Evolutionary conservation across 2,797 vertebrate species (phyloP).

Genomic region (Acipenser oxyrinchus): DNA sequence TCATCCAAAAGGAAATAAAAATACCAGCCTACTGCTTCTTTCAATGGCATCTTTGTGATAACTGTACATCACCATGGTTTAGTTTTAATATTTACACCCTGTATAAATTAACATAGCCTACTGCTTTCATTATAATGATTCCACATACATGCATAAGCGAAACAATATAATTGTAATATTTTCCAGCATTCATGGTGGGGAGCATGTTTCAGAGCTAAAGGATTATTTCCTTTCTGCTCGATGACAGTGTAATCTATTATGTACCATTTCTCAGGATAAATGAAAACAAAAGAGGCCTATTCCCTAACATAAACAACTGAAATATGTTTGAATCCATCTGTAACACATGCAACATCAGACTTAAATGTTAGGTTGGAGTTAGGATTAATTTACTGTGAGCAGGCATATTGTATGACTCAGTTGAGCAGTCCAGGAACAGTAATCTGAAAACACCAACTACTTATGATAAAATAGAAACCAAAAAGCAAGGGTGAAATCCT

Average conservation of each 20-base stretch:
- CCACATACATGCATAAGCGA: no score
- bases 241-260: constrained; percentile 36
- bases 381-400: background rate
- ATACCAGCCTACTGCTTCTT: no score
- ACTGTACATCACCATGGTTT: constrained; percentile 3
- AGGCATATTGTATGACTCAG: background rate
- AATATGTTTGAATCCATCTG: background rate
- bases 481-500: no score
- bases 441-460: background rate
- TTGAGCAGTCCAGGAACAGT: background rate
- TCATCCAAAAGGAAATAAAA: no score
- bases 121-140: no score
- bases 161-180: background rate
- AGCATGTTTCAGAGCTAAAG: constrained; percentile 23
- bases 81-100: background rate
- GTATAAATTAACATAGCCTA: background rate
- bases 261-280: constrained; percentile 29
- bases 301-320: background rate
- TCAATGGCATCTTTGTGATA: no score
- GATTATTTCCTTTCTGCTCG: constrained; percentile 24
- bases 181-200: constrained; percentile 16
- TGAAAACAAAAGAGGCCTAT: constrained; percentile 22
- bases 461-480: background rate
- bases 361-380: background rate
- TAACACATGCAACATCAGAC: background rate